Base-by-base conservation (phyloP, 2,797 vertebrate genomes). In the Orientallactaga sibirica region DNA sequence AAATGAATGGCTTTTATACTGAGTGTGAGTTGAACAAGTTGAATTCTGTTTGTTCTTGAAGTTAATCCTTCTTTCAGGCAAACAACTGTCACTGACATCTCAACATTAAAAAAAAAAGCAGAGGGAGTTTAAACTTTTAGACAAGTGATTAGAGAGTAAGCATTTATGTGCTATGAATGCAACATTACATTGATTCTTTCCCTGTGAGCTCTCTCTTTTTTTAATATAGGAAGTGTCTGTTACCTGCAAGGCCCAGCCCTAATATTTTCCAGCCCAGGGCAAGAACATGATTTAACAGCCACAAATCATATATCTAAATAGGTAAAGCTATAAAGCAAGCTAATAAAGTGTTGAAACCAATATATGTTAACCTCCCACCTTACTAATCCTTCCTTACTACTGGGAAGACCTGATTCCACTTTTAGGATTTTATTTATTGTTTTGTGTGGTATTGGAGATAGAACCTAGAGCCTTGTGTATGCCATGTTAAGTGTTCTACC, bases 1-100 rank as follows among this genome's bases (percentile, higher is more conserved):
- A 91, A 94, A 95, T 85, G 78, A 96, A 83, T 79, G 91, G 91
- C 77, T 94, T 95, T 96, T 76, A 81, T 74, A 43, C 75, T 33
- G 93, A 80, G 71, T 77, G 66, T 92, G 87, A 61, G 52, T n/a
- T 71, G 89, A 95, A 91, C 96, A 94, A 85, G 91, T 92, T 93
- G 83, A 92, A 92, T 74, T 94, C 83, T 22, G 87, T 90, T 87
- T 90, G 86, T 70, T 90, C 73, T 62, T 29, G 52, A 86, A 84
- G 82, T 78, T 94, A 92, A 94, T 93, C 91, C 91, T 93, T 78
- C 77, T 95, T 92, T 93, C 41, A 76, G 29, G 91, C 84, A 91
- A 97, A 94, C 92, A 94, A 85, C 79, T 81, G 76, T 90, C 84
- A 88, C 48, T 33, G 9, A 52, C 76, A 88, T 73, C 68, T 75